Evolutionary conservation across 2,888 invertebrate genomes (phyloP), one percentile per base, ranked within the genome.

Genomic region (Agrilus cyanescens): DNA sequence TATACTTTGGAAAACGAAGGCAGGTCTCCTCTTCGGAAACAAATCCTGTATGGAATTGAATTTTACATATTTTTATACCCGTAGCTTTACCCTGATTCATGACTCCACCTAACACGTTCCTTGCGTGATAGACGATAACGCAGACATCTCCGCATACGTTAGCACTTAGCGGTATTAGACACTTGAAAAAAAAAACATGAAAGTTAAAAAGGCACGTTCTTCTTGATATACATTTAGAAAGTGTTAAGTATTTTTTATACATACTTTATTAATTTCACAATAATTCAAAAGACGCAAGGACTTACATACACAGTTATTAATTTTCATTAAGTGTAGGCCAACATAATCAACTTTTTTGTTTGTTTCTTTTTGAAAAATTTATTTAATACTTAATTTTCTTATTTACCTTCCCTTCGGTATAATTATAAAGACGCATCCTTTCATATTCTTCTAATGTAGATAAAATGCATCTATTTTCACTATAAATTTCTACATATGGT

Each of bases 401-500:
- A 14, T 60, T 60, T 60, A 80, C 80, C 70, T 82, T 84, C 49
- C 82, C 83, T 56, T 85, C 82, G 43, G 76, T 73, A 56, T 81
- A 74, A 43, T 76, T 75, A 57, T 76, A 82, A 34, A 80, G 68
- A 69, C 82, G 80, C 76, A 96, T 83, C 57, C 82, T 78, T 53
- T 95, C 94, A 61, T 95, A 95, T 47, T 93, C 91, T 58, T 86
- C 85, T 45, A 86, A 71, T 0, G 94, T 93, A 0, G 85, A 83
- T 53, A 82, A 69, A 32, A 90, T 69, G 55, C 87, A 72, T 41
- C 87, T 78, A 52, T 90, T 90, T 58, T 90, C 91, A 59, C 85
- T 85, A 65, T 82, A 93, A 16, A 96, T 78, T 67, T 96, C 95
- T 42, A 91, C 75, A 65, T 86, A 95, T 5, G 95, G 91, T 46